These are phyloP conservation scores for Drosophila busckii DNA, from an alignment of 1,140 invertebrate species.

Conservation along the genomic window DNA sequence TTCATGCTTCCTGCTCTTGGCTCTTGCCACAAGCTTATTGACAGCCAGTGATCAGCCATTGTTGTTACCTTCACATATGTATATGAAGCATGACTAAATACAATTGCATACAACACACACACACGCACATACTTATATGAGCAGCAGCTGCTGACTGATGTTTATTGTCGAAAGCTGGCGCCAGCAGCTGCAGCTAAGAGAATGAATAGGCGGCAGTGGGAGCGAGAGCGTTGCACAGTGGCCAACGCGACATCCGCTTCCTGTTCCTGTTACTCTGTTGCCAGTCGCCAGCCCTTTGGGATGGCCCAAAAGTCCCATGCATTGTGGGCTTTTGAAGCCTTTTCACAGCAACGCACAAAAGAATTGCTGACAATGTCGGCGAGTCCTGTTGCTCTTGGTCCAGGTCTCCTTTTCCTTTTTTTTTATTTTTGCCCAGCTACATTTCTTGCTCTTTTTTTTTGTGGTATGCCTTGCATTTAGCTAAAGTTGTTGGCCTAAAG, in stretches of 20 bases:
- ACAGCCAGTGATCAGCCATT: conserved; percentile 3
- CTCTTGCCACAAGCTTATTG: not conserved
- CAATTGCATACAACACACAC: conserved; percentile 32
- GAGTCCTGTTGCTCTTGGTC: too few species aligned
- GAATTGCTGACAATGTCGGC: conserved; percentile 61
- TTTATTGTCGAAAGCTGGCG: too few species aligned
- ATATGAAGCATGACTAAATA: conserved; percentile 5
- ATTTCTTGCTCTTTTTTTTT: too few species aligned
- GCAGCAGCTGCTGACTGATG: not conserved
- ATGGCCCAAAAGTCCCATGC: not conserved
- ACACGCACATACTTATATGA: conserved; percentile 1
- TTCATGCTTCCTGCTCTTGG: conserved; percentile 4
- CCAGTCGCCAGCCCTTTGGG: conserved; percentile 16
- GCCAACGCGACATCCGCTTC: conserved; percentile 72
- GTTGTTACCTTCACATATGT: conserved; percentile 1
- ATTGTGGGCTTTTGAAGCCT: conserved; percentile 57
- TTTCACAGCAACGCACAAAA: conserved; percentile 64
- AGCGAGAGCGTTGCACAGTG: conserved; percentile 27
- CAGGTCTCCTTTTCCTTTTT: too few species aligned
- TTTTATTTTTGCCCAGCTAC: too few species aligned
- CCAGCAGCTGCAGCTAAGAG: conserved; percentile 15
- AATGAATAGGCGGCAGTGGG: too few species aligned
- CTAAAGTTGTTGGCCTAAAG: too few species aligned
- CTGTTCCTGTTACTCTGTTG: conserved; percentile 48
- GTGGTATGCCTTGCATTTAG: too few species aligned